A percentile compares a stretch with the other conserved stretches of the same genome.
These are phyloP conservation scores for Lucilia sericata DNA, from an alignment of 1,140 invertebrate genomes.

Conservation along the genomic window DNA sequence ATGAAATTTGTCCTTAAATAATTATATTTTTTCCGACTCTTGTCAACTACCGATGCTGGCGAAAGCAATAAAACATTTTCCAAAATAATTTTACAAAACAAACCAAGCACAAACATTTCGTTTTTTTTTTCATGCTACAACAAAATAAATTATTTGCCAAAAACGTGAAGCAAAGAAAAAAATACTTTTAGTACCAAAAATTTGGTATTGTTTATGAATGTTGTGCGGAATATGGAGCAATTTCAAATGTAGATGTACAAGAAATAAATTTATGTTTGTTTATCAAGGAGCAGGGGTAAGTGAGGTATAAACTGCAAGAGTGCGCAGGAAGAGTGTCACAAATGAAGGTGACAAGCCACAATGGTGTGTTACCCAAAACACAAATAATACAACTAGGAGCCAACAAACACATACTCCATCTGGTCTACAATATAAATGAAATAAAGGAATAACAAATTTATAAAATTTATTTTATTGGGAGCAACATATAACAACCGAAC, in stretches of 20 bases:
- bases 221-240: neutral
- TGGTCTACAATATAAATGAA: neutral
- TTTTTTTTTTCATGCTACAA: neutral
- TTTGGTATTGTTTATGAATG: neutral
- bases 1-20: too few species aligned
- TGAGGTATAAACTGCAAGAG: neutral
- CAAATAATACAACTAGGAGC: neutral
- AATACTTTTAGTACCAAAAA: too few species aligned
- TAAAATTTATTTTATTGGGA: neutral
- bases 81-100: neutral
- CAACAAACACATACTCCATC: neutral
- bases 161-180: neutral
- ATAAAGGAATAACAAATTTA: slow-evolving; percentile 5
- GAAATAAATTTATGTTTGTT: neutral
- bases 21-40: too few species aligned
- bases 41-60: too few species aligned
- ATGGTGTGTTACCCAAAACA: slow-evolving; percentile 23
- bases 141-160: neutral
- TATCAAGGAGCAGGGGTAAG: neutral
- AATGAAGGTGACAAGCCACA: slow-evolving; percentile 22
- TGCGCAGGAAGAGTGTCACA: neutral
- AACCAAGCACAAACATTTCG: neutral
- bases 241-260: neutral
- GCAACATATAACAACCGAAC: neutral
- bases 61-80: neutral